phyloP scores from a whole-genome alignment of 2,888 invertebrate species.

The Harmothoe impar region DNA sequence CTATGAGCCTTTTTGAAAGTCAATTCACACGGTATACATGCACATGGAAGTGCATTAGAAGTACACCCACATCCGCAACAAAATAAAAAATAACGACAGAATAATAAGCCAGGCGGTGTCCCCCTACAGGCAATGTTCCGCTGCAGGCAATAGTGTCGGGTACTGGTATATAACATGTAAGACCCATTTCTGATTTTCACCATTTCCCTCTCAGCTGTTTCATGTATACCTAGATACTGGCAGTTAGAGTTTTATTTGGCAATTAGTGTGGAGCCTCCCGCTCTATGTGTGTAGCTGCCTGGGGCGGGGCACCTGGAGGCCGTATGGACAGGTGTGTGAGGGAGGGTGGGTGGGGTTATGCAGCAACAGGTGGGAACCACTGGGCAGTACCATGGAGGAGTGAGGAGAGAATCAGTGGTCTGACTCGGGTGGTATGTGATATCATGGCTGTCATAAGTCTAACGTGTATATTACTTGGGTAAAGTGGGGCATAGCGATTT shows the following conservation, averaged over 20 bases:
- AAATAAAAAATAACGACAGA: too few species aligned
- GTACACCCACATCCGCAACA: too few species aligned
- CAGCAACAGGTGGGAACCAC: neutral
- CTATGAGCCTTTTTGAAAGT: too few species aligned
- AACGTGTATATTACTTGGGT: neutral
- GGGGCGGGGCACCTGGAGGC: slow-evolving; percentile 15
- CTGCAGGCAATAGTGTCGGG: neutral
- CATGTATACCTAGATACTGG: neutral
- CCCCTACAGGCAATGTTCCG: neutral
- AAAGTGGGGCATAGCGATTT: neutral
- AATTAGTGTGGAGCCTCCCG: neutral
- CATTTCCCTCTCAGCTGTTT: neutral
- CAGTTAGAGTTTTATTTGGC: neutral
- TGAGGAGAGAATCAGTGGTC: neutral
- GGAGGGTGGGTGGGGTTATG: neutral
- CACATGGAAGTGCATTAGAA: too few species aligned
- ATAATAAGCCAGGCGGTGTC: too few species aligned
- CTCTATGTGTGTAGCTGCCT: neutral
- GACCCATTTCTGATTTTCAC: too few species aligned
- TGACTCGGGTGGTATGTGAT: neutral
- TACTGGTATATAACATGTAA: neutral
- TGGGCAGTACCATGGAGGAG: neutral
- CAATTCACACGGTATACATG: too few species aligned
- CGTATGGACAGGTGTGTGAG: neutral
- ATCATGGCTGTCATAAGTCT: neutral